These are phyloP conservation scores for Sialia sialis DNA, from an alignment of 2,113 vertebrate species.

Conservation along the genomic window DNA sequence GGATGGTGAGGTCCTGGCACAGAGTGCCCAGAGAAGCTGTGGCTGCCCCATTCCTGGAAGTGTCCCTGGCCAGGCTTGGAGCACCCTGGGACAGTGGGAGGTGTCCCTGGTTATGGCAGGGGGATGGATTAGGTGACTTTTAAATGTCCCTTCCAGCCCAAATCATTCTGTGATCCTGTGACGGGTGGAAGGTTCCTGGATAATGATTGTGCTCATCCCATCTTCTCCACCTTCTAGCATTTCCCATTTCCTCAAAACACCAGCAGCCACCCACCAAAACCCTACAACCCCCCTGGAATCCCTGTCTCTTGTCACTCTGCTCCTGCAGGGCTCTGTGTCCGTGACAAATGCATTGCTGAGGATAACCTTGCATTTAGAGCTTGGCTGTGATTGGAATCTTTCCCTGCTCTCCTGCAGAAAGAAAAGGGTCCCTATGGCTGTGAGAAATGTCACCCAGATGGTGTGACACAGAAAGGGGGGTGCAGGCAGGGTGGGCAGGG, in stretches of 20 bases:
- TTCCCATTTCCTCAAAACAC: neutral
- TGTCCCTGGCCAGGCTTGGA: neutral
- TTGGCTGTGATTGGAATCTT: fast-evolving
- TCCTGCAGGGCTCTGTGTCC: neutral
- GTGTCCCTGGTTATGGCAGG: neutral
- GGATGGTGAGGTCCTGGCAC: fast-evolving
- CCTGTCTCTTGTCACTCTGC: neutral
- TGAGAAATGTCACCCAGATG: fast-evolving
- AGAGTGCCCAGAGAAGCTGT: neutral
- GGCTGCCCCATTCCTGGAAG: neutral
- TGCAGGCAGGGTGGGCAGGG: neutral
- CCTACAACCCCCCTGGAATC: neutral
- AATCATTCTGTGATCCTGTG: neutral
- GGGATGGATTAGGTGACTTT: neutral
- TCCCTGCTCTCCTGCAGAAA: neutral
- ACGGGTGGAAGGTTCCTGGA: fast-evolving
- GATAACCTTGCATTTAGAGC: neutral
- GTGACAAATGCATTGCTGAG: neutral
- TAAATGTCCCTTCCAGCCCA: neutral
- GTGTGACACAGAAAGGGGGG: fast-evolving
- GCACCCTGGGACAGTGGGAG: neutral
- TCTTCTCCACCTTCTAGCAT: neutral
- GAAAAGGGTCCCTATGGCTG: fast-evolving
- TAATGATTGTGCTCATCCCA: neutral
- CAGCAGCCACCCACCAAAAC: fast-evolving